Percentiles rank a stretch among this genome's conserved stretches.
phyloP scores from a whole-genome alignment of 2,797 vertebrate genomes.

The Cyprinella venusta region DNA sequence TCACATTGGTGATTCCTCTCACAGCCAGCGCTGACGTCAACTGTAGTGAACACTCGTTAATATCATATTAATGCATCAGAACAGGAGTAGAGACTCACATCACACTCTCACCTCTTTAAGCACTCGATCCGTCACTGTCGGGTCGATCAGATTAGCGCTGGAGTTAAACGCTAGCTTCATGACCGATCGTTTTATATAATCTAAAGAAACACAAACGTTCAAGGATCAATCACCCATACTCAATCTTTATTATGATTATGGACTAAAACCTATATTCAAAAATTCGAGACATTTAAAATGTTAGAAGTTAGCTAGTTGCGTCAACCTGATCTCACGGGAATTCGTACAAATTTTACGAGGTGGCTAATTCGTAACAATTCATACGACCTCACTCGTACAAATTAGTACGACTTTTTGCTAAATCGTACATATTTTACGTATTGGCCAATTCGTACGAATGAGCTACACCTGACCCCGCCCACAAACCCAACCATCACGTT shows the following conservation, averaged over 20 bases:
- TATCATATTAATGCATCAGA: neutral
- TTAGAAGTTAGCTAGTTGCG: too few relatives aligned
- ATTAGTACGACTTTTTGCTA: too few relatives aligned
- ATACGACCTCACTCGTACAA: too few relatives aligned
- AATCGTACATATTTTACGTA: too few relatives aligned
- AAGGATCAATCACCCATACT: neutral
- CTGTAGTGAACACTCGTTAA: neutral
- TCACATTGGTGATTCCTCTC: conserved; percentile 14
- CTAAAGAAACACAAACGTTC: neutral
- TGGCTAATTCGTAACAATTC: too few relatives aligned
- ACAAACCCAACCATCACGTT: too few relatives aligned
- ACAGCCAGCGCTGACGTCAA: neutral
- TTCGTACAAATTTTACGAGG: too few relatives aligned
- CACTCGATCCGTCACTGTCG: neutral
- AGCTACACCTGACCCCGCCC: too few relatives aligned
- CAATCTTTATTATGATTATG: neutral
- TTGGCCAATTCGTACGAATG: too few relatives aligned
- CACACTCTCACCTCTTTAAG: neutral
- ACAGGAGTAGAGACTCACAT: neutral
- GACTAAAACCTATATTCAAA: too few relatives aligned
- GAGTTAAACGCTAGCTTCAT: neutral
- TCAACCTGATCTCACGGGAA: too few relatives aligned
- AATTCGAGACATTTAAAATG: too few relatives aligned
- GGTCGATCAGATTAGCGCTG: neutral
- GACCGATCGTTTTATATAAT: fast-evolving